Conservation (phyloP, 2,888 invertebrate genomes). For the Panorpa germanica region DNA sequence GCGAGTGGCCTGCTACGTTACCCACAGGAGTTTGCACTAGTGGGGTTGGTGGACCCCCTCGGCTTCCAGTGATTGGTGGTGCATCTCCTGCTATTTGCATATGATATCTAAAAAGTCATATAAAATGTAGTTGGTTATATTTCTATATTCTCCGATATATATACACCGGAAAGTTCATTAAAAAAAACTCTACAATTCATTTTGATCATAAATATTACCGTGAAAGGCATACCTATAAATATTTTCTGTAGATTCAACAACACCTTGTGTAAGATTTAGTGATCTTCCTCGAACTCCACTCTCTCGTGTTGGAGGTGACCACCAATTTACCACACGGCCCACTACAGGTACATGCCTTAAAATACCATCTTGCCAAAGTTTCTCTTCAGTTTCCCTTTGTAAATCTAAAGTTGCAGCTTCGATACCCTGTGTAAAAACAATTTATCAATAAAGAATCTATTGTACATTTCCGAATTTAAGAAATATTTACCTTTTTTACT, state of each 20-base stretch:
- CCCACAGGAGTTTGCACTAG: constrained; percentile 48
- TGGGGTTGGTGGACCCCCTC: constrained; percentile 46
- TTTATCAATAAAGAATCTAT: constrained; percentile 4
- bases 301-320: constrained; percentile 71
- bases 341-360: constrained; percentile 88
- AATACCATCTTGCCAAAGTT: constrained; percentile 86
- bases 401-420: constrained; percentile 84
- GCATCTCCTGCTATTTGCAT: constrained; percentile 54
- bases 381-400: constrained; percentile 75
- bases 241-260: constrained; percentile 64
- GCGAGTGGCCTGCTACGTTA: constrained; percentile 27
- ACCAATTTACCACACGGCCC: constrained; percentile 90
- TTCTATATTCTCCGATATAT: too few species aligned
- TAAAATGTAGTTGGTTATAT: constrained; percentile 1
- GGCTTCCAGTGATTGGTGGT: constrained; percentile 33
- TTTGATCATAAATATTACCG: neutral
- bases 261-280: constrained; percentile 58
- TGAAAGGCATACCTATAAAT: constrained; percentile 32
- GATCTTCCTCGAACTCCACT: constrained; percentile 64
- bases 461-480: neutral
- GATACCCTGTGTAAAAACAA: constrained; percentile 42
- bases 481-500: constrained; percentile 35
- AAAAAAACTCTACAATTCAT: neutral
- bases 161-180: too few species aligned
- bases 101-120: constrained; percentile 36